phyloP scores from a whole-genome alignment of 2,113 vertebrate species.

The Saimiri boliviensis region DNA sequence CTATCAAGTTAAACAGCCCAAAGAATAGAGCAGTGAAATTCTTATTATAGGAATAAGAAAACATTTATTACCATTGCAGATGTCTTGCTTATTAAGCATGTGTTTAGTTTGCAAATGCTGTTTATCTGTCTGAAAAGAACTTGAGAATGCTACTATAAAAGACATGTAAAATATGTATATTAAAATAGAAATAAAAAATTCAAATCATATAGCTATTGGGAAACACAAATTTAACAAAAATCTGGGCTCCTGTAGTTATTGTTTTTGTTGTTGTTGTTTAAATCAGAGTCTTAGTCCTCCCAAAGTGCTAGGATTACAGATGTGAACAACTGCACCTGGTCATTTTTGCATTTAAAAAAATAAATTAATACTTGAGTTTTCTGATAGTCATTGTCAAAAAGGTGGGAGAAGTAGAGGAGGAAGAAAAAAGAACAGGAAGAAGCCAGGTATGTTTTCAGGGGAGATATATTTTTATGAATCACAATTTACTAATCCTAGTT shows the following conservation, averaged over 20 bases:
- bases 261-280: neutral
- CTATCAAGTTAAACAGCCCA: neutral
- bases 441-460: neutral
- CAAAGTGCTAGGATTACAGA: no score
- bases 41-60: neutral
- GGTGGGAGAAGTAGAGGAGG: neutral
- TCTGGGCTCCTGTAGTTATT: neutral
- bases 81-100: neutral
- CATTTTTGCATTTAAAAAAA: neutral
- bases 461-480: neutral
- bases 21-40: neutral
- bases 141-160: neutral
- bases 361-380: neutral
- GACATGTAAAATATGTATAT: neutral
- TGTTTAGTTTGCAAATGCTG: constrained; percentile 2
- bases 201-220: neutral
- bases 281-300: no score
- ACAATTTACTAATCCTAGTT: neutral
- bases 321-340: no score
- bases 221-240: constrained; percentile 13
- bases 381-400: neutral
- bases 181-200: neutral
- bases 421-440: neutral
- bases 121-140: neutral
- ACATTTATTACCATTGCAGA: neutral